A percentile compares a stretch with the other conserved stretches of the same genome.
Evolutionary conservation across 2,113 vertebrate species (phyloP).

Genomic region (Chaetops frenatus): DNA sequence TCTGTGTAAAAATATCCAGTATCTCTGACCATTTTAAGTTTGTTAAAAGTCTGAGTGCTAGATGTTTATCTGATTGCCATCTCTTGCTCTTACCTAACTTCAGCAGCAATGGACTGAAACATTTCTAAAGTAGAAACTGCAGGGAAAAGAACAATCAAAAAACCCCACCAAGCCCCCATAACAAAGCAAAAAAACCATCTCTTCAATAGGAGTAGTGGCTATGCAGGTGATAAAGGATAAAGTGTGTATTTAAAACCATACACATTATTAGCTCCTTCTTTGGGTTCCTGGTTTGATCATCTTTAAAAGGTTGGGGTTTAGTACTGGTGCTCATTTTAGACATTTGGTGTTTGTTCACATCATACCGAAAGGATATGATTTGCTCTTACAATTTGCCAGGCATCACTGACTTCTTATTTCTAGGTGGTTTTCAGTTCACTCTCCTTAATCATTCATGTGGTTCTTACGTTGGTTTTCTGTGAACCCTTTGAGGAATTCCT

Average conservation of each 20-base stretch:
- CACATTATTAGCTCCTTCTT: not conserved
- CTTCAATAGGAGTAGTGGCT: not conserved
- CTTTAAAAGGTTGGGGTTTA: not conserved
- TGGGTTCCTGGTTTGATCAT: not conserved
- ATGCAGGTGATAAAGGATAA: not conserved
- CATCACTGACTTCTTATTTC: not conserved
- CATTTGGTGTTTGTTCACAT: not conserved
- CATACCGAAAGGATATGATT: not conserved
- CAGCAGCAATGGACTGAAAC: not conserved
- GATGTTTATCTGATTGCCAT: not conserved
- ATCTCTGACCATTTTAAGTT: not conserved
- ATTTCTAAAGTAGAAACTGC: not conserved
- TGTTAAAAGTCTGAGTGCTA: not conserved
- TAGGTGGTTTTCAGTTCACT: not conserved
- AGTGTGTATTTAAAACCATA: not conserved
- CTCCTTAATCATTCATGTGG: not conserved
- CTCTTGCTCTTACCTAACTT: not conserved
- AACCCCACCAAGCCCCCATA: not conserved
- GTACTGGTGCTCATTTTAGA: not conserved
- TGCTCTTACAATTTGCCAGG: not conserved
- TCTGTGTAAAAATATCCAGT: conserved; percentile 10
- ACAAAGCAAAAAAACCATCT: not conserved
- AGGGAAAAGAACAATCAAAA: not conserved
- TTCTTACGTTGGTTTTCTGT: not conserved
- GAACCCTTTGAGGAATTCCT: not conserved